Percentiles rank a stretch among this genome's conserved stretches.
Evolutionary conservation across 2,797 vertebrate genomes (phyloP).

Genomic region (Sebastes kiyomatsui): DNA sequence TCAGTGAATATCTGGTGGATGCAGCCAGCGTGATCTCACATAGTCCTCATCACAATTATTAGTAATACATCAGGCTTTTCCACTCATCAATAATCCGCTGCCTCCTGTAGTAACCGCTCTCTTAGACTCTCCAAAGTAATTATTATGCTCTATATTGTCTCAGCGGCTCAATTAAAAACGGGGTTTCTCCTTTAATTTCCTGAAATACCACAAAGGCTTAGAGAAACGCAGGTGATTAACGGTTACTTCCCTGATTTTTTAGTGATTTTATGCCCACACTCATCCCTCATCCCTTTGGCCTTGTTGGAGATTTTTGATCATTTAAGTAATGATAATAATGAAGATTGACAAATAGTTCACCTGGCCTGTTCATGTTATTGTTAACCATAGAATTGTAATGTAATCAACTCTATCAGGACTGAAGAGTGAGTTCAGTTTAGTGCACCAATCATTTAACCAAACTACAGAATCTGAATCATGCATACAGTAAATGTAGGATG

Average conservation of each 20-base stretch:
- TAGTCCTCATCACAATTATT: conserved; percentile 6
- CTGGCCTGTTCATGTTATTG: neutral
- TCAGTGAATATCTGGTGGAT: conserved; percentile 4
- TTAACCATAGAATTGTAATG: neutral
- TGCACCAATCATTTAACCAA: neutral
- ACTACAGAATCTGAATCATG: neutral
- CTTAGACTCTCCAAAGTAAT: conserved; percentile 34
- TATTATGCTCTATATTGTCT: conserved; percentile 27
- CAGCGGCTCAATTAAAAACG: conserved; percentile 27
- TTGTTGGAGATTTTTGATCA: neutral
- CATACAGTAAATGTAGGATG: neutral
- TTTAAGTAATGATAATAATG: neutral
- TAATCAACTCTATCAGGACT: neutral
- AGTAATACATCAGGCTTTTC: neutral
- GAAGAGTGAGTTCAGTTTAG: neutral
- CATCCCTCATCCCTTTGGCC: neutral
- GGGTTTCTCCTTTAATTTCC: conserved; percentile 17
- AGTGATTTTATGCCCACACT: neutral
- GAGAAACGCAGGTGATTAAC: conserved; percentile 20
- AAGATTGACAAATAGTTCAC: neutral
- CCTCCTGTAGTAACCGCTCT: neutral
- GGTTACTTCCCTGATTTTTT: conserved; percentile 20
- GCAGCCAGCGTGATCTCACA: conserved; percentile 5
- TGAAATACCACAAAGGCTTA: conserved; percentile 28
- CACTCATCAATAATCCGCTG: conserved; percentile 7